Evolutionary conservation across 2,113 vertebrate species (phyloP).

Genomic region (Pampusana beccarii): DNA sequence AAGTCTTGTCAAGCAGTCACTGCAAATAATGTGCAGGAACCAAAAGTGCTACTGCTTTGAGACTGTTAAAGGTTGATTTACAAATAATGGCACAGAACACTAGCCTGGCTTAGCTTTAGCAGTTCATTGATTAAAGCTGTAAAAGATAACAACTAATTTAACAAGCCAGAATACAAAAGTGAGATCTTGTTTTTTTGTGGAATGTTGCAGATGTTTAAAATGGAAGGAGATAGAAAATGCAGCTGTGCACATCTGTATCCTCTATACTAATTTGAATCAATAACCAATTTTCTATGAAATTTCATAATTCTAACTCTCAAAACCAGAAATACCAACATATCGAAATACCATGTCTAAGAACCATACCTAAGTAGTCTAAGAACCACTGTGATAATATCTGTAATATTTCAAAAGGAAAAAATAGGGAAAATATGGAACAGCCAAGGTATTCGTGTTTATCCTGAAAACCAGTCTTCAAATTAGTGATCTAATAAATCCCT

Average conservation of each 20-base stretch:
- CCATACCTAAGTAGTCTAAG: neutral
- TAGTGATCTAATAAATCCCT: neutral
- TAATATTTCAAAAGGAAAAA: neutral
- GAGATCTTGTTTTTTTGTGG: neutral
- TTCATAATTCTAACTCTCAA: neutral
- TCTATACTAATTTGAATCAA: neutral
- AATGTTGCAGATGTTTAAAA: neutral
- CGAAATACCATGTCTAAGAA: neutral
- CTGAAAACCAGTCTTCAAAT: neutral
- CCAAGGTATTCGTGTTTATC: neutral
- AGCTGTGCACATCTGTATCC: neutral
- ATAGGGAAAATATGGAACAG: neutral
- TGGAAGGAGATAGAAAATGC: neutral
- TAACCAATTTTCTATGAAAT: neutral
- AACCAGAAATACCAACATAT: neutral
- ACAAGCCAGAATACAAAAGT: neutral
- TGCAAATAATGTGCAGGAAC: neutral
- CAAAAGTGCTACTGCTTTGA: neutral
- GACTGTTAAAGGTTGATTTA: constrained; percentile 9
- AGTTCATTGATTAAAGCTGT: neutral
- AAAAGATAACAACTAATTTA: neutral
- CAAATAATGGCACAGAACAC: neutral
- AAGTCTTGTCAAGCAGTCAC: neutral
- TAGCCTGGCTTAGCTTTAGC: neutral
- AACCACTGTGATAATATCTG: neutral